Base-by-base conservation (phyloP, 2,113 vertebrate genomes). In the Conger conger region DNA sequence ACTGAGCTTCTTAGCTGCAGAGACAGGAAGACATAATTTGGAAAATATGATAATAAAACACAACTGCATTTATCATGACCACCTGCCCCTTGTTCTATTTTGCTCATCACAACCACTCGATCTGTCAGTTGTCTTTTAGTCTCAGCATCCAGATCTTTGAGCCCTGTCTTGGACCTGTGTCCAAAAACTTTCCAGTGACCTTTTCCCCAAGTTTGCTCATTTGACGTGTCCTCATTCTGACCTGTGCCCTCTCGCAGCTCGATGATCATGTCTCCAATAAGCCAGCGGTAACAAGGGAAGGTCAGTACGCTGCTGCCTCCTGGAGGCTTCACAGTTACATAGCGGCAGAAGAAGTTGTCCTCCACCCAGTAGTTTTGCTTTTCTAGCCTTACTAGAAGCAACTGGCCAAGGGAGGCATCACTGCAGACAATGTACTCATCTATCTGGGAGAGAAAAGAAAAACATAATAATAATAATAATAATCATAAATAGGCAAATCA, bases 281-380 rank as follows among this genome's bases (percentile, higher is more conserved):
- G 86, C 96, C 96, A 97, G 73, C 93, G 87, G 89, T 96, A 96
- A 88, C 96, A 97, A 0, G 96, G 96, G 88, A 97, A 97, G 0
- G 86, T 89, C 60, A 93, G 88, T 0, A 30, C 50, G 4, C 60
- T n/a, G 27, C n/a, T 85, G 23, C 85, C 78, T 2, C 83, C 85
- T 30, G 50, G 92, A 76, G 83, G 76, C 86, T 90, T 88, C 82
- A 97, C 95, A 0, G 82, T 91, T 82, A 97, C 90, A 20, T 91
- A 93, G 76, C 90, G 88, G 86, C 96, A 97, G 91, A 95, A 97
- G 96, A 96, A 96, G 77, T 96, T 96, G 20, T 97, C 95, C 84
- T 96, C 95, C 80, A 96, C 89, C 90, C 94, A 94, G 84, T 93
- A 93, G 86, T 82, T 93, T 83, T 92, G 90, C 86, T 97, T 97